Percentiles rank a stretch among this genome's conserved stretches.
Evolutionary conservation across 2,797 vertebrate species (phyloP).

Genomic region (Cuculus canorus): DNA sequence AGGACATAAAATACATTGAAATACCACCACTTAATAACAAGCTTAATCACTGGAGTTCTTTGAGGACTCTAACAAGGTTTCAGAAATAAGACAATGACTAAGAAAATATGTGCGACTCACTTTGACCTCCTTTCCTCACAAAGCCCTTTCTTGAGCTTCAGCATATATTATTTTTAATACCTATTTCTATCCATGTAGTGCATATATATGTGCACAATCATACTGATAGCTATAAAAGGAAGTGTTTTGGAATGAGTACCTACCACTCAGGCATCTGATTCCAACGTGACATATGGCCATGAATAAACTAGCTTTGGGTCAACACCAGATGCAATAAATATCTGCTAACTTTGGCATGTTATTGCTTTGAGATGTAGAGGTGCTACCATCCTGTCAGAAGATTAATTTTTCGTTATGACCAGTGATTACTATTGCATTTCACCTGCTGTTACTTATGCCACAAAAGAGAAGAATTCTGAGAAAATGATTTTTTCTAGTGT

Average conservation of each 20-base stretch:
- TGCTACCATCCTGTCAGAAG: background rate
- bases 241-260: background rate
- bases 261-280: background rate
- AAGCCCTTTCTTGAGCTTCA: background rate
- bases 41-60: background rate
- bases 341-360: background rate
- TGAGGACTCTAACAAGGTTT: background rate
- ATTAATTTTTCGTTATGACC: background rate
- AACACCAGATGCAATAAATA: background rate
- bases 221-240: background rate
- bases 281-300: fast-evolving
- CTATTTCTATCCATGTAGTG: background rate
- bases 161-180: background rate
- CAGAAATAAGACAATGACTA: background rate
- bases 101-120: background rate
- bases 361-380: background rate
- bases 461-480: background rate
- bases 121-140: background rate
- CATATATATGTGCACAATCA: background rate
- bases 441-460: background rate
- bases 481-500: background rate
- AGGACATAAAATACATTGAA: background rate
- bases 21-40: background rate
- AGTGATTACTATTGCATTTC: background rate
- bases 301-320: background rate